Evolutionary conservation across 2,113 vertebrate species (phyloP).

Genomic region (Aphelocoma coerulescens): DNA sequence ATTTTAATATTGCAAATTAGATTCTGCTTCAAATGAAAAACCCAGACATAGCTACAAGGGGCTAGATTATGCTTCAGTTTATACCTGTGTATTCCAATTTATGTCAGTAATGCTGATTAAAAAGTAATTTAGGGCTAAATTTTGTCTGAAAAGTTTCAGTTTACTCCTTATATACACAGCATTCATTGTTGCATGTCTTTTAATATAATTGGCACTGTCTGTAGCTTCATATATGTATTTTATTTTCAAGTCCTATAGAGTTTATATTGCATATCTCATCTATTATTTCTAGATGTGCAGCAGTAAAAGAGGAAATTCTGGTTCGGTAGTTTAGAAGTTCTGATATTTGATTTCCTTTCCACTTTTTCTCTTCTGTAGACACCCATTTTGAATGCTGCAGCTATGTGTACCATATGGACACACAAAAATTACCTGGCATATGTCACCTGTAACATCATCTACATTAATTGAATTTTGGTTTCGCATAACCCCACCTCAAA

Average conservation of each 20-base stretch:
- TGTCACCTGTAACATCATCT: neutral
- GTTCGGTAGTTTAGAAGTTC: neutral
- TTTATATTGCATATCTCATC: neutral
- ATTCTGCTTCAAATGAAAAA: neutral
- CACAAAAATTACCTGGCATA: neutral
- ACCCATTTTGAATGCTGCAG: neutral
- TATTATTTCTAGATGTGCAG: neutral
- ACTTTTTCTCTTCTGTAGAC: neutral
- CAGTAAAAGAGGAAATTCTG: neutral
- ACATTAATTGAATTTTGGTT: neutral
- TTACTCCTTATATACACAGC: neutral
- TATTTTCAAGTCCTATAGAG: neutral
- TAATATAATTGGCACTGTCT: neutral
- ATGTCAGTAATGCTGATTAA: neutral
- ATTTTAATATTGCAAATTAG: constrained; percentile 5
- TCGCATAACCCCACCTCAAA: neutral
- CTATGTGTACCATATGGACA: neutral
- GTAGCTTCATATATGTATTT: neutral
- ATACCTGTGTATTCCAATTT: neutral
- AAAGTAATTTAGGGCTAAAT: neutral
- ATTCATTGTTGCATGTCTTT: neutral
- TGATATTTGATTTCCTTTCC: neutral
- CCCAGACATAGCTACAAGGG: neutral
- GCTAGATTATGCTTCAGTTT: neutral
- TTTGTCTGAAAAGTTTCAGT: neutral